Evolutionary conservation across 1,140 invertebrate genomes (phyloP).

Genomic region (Venturia canescens): DNA sequence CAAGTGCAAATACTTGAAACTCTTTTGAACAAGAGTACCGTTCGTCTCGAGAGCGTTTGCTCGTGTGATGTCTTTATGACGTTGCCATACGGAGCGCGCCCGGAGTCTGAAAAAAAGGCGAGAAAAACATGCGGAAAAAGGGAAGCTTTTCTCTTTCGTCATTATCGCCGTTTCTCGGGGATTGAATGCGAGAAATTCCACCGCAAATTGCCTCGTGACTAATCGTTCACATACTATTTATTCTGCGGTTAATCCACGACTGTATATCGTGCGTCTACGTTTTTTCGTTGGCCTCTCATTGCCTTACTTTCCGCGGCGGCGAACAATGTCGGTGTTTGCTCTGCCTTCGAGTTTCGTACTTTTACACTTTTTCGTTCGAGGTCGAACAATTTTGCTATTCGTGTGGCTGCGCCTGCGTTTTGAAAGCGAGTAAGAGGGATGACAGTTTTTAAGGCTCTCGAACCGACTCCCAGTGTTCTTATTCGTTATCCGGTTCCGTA

Average conservation of each 20-base stretch:
- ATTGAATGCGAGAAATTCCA: constrained; percentile 1
- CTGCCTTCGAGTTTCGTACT: background rate
- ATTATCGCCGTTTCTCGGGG: background rate
- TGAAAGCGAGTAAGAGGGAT: background rate
- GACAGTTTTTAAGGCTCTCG: background rate
- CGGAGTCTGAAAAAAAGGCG: background rate
- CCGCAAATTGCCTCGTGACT: background rate
- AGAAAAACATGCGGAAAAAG: background rate
- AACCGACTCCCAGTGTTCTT: background rate
- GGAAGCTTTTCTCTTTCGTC: background rate
- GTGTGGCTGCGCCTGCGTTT: background rate
- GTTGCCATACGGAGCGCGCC: background rate
- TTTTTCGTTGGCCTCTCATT: background rate
- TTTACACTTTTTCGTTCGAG: constrained; percentile 8
- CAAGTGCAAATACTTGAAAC: constrained; percentile 8
- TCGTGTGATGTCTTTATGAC: background rate
- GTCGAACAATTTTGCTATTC: background rate
- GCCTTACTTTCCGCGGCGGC: background rate
- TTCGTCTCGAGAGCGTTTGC: background rate
- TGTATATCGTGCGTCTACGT: background rate
- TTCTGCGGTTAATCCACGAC: background rate
- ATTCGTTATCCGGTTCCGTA: background rate
- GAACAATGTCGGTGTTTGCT: background rate
- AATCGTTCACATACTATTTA: background rate
- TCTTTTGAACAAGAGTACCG: background rate